Evolutionary conservation across 2,797 vertebrate species (phyloP).

Genomic region (Heteromormyrus szaboi): DNA sequence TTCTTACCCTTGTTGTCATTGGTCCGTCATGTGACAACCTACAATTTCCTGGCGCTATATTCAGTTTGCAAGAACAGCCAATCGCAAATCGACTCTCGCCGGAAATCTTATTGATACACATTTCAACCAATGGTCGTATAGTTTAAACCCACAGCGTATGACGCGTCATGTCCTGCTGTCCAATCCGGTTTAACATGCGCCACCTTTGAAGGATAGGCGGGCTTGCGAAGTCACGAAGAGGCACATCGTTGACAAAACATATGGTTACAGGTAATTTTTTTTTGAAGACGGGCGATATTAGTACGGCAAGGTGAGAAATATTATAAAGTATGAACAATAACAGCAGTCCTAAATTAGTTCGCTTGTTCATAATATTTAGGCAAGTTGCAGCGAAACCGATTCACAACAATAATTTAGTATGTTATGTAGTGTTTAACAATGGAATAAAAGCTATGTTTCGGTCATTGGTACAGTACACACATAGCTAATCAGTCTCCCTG

Average conservation of each 20-base stretch:
- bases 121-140: background rate
- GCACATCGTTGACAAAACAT: background rate
- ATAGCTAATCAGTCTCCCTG: background rate
- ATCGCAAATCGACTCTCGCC: background rate
- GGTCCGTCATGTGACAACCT: conserved; percentile 9
- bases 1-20: conserved; percentile 7
- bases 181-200: background rate
- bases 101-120: background rate
- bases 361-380: background rate
- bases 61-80: conserved; percentile 16
- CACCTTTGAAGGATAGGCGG: background rate
- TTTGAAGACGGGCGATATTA: background rate
- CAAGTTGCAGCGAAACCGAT: background rate
- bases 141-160: too few species aligned
- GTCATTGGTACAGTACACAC: background rate
- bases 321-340: background rate
- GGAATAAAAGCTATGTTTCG: background rate
- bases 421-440: background rate
- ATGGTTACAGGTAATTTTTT: background rate
- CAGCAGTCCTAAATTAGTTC: background rate
- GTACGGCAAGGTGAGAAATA: background rate
- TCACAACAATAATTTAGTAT: background rate
- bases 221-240: background rate
- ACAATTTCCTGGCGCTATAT: conserved; percentile 29
- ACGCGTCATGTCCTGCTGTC: background rate